Conservation (phyloP, 1,140 invertebrate species). For the Leguminivora glycinivorella region DNA sequence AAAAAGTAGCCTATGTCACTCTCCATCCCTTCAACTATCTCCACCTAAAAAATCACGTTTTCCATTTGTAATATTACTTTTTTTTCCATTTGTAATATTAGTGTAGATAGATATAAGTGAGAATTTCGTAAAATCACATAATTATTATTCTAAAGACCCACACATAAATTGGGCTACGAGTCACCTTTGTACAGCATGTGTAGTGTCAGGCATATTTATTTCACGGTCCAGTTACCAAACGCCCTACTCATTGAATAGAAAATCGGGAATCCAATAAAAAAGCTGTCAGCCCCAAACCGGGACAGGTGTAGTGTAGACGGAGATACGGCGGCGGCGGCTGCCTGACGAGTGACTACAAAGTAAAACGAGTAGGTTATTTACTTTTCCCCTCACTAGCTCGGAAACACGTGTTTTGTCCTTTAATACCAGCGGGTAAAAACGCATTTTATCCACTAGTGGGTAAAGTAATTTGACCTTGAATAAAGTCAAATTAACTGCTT, state of each 20-base stretch:
- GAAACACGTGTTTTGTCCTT: too few species aligned
- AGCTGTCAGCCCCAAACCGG: constrained; percentile 2
- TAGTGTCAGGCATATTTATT: neutral
- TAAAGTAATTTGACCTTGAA: too few species aligned
- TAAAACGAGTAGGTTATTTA: neutral
- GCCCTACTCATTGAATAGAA: constrained; percentile 4
- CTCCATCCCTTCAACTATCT: too few species aligned
- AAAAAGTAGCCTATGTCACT: too few species aligned
- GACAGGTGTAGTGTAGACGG: constrained; percentile 5
- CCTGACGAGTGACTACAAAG: neutral
- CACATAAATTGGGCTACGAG: neutral
- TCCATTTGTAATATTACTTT: too few species aligned
- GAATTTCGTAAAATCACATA: neutral
- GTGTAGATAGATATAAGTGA: too few species aligned
- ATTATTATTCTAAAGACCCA: neutral
- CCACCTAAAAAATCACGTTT: too few species aligned
- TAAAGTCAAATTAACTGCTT: too few species aligned
- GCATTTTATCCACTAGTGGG: too few species aligned
- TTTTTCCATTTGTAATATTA: too few species aligned
- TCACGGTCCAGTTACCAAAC: constrained; percentile 7
- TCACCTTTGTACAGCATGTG: neutral
- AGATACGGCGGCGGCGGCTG: neutral
- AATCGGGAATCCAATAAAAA: constrained; percentile 12
- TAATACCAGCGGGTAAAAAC: too few species aligned
- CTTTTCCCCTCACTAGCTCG: too few species aligned